Conservation (phyloP, 2,113 vertebrate species). For the Amia ocellicauda region DNA sequence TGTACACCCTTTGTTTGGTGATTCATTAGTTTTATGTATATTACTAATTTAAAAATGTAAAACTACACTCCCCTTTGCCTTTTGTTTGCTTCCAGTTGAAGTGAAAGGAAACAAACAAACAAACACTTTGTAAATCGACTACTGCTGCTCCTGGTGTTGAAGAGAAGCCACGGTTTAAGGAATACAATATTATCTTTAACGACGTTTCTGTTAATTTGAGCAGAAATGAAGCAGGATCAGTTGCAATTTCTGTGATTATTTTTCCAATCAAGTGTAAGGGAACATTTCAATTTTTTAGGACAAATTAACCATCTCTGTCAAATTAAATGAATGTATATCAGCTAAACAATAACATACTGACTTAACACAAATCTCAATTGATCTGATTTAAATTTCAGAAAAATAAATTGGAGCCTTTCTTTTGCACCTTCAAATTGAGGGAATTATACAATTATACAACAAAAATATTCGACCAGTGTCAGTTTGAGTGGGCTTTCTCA, state of each 20-base stretch:
- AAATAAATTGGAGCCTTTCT: not conserved
- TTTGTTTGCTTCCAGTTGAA: no score
- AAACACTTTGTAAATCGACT: no score
- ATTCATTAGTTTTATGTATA: no score
- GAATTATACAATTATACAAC: no score
- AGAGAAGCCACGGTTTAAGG: slow-evolving; percentile 25
- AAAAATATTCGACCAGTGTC: no score
- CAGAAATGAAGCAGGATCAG: slow-evolving; percentile 41
- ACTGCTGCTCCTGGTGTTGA: slow-evolving; percentile 6
- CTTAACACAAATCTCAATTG: not conserved
- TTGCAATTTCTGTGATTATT: slow-evolving; percentile 27
- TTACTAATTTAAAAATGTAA: no score
- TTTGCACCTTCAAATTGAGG: no score
- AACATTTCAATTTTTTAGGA: slow-evolving; percentile 26
- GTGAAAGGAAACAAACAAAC: no score
- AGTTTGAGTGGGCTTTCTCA: no score
- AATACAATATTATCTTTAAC: slow-evolving; percentile 34
- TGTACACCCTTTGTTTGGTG: no score
- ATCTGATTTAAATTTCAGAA: not conserved
- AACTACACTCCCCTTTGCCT: no score
- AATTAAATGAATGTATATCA: slow-evolving; percentile 35
- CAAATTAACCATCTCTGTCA: slow-evolving; percentile 32
- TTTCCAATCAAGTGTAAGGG: slow-evolving; percentile 37
- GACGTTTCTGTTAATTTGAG: slow-evolving; percentile 41
- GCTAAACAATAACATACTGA: slow-evolving; percentile 8